Evolutionary conservation across 2,888 invertebrate species (phyloP), one percentile per base, ranked within the genome.

Genomic region (Punctoribates punctum): DNA sequence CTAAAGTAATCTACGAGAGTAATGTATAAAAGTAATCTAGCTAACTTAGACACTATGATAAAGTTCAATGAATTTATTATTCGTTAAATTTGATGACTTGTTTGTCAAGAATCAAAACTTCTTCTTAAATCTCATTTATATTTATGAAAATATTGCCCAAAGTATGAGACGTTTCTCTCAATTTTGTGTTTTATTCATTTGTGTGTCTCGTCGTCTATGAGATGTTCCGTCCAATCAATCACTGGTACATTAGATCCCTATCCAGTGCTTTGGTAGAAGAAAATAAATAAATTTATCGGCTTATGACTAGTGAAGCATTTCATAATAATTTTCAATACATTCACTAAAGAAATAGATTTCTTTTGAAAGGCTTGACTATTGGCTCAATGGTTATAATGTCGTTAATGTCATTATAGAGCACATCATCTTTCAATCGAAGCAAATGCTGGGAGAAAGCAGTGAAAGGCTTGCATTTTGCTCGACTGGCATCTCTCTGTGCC

Each of bases 201-300:
- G 3, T 62, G 25, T 62, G 27, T 62, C 62, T 3, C 9, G 13
- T 62, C 25, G n/a, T 67, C 34, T 20, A 67, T 25, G 25, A 67
- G 34, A 67, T 67, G 20, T 67, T 27, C 62, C 62, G 62, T 62
- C 67, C 67, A 5, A 67, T 67, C 67, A 67, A 67, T 67, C 67
- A 67, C 34, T 38, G 67, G 34, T 67, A 67, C 38, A 67, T 67
- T 67, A 67, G 42, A 62, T 6, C 27, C 27, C 13, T 62, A 3
- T n/a, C 20, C 29, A 67, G 25, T 67, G 67, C 34, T 29, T 9
- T 34, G 27, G 17, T 29, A 20, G 67, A 8, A 20, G 67, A 67
- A 67, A 67, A 67, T 67, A 67, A 67, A 67, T 67, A 67, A 67
- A 67, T 67, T 67, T 38, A 67, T 67, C 67, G 42, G 42, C 42